These are phyloP conservation scores for Plagodis dolabraria DNA, from an alignment of 2,888 invertebrate genomes.

Conservation along the genomic window DNA sequence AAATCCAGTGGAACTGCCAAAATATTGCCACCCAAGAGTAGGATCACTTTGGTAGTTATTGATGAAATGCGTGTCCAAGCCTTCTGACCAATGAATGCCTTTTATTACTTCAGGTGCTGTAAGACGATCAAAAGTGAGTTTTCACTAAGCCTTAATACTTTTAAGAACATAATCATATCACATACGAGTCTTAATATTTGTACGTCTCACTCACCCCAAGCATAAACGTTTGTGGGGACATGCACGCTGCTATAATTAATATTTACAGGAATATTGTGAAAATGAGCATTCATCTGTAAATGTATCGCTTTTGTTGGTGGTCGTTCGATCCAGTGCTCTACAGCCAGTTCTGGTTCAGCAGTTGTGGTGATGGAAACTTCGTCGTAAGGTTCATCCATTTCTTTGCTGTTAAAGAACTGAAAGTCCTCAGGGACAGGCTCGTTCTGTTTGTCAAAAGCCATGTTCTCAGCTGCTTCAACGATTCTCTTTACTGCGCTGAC, in stretches of 20 bases:
- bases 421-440: slow-evolving; percentile 85
- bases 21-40: slow-evolving; percentile 98
- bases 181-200: too few relatives aligned
- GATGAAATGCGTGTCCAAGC: slow-evolving; percentile 94
- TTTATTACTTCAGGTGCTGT: slow-evolving; percentile 93
- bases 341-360: slow-evolving; percentile 81
- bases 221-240: slow-evolving; percentile 98
- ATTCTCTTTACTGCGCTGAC: slow-evolving; percentile 94
- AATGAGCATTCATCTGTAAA: slow-evolving; percentile 89
- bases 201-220: slow-evolving; percentile 86
- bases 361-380: slow-evolving; percentile 76
- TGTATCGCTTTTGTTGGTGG: slow-evolving; percentile 86
- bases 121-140: slow-evolving; percentile 40
- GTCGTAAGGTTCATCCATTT: slow-evolving; percentile 86
- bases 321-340: slow-evolving; percentile 81
- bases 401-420: slow-evolving; percentile 89
- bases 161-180: too few relatives aligned
- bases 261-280: slow-evolving; percentile 91
- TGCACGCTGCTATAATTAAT: slow-evolving; percentile 94
- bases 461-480: slow-evolving; percentile 94
- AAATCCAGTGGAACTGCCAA: slow-evolving; percentile 98
- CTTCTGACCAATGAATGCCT: slow-evolving; percentile 98
- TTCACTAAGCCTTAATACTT: too few relatives aligned
- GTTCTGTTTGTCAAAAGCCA: slow-evolving; percentile 86
- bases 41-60: slow-evolving; percentile 94